Evolutionary conservation across 2,113 vertebrate species (phyloP), one percentile per base, ranked within the genome.

Genomic region (Actenoides lindsayi): DNA sequence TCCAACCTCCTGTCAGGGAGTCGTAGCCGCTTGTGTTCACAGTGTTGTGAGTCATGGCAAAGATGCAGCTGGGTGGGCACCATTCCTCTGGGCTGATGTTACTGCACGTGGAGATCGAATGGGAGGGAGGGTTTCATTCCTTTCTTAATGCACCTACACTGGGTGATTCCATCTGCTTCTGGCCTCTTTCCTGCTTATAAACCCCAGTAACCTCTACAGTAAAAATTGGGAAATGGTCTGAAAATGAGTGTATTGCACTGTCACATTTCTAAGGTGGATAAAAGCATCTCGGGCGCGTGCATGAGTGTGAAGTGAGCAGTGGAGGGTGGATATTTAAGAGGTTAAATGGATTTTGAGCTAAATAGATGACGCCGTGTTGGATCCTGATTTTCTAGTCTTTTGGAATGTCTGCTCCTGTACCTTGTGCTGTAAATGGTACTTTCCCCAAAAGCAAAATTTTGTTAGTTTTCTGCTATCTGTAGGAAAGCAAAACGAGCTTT

Each of bases 401-500:
- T 56, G 74, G 48, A 69, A 86, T 69, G 41, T 60, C 65, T 83
- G 1, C 35, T 44, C 2, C 77, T 87, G 11, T 77, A 31, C 78
- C 51, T 91, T 89, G 56, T 78, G 60, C 83, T 48, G 42, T 42
- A 65, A 85, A 64, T 75, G 85, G n/a, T 57, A 48, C 87, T 94
- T 94, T 88, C 73, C 79, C 74, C 44, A 81, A 37, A 35, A 33
- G 42, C 69, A 73, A 75, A 48, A 18, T 64, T 81, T 37, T 81
- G 15, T 68, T 87, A 25, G 44, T 82, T 90, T 90, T 78, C 69
- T 84, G 25, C 80, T 91, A 59, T 79, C 77, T 75, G 23, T 50
- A 85, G 73, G 77, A 94, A 83, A 70, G 74, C 50, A 39, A 87
- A 94, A 79, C 89, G 69, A 89, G 44, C 74, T 84, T 30, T 59